A percentile compares a stretch with the other conserved stretches of the same genome.
Conservation (phyloP, 2,797 vertebrate genomes). For the Thripadectes ignobilis region DNA sequence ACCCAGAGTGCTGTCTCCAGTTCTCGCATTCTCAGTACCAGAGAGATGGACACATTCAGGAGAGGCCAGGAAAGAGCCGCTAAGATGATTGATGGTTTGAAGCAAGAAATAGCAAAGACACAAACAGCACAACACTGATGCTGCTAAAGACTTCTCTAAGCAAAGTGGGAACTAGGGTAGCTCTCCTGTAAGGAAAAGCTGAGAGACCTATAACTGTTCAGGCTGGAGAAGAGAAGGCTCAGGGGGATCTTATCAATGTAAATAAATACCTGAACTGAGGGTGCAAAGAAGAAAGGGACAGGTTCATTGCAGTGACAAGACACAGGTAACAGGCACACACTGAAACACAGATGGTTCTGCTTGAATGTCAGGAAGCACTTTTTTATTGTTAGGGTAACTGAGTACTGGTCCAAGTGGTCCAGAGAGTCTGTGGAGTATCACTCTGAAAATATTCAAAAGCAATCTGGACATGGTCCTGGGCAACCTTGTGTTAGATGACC, state of each 20-base stretch:
- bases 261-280: not conserved
- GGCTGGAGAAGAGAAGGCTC: not conserved
- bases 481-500: not conserved
- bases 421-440: not conserved
- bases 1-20: not conserved
- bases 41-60: not conserved
- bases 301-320: not conserved
- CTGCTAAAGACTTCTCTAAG: not conserved
- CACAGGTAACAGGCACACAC: not conserved
- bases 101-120: not conserved
- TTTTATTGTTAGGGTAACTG: not conserved
- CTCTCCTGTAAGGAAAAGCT: not conserved
- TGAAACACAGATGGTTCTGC: not conserved
- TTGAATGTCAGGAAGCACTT: not conserved
- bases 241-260: not conserved
- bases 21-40: not conserved
- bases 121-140: not conserved
- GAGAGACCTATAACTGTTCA: not conserved
- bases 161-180: not conserved
- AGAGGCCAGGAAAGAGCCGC: not conserved
- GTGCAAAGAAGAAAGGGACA: not conserved
- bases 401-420: not conserved
- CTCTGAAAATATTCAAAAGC: not conserved
- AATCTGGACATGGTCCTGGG: rapidly evolving
- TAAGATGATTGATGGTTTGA: not conserved